Evolutionary conservation across 1,140 invertebrate species (phyloP).

Genomic region (Drosophila mojavensis): DNA sequence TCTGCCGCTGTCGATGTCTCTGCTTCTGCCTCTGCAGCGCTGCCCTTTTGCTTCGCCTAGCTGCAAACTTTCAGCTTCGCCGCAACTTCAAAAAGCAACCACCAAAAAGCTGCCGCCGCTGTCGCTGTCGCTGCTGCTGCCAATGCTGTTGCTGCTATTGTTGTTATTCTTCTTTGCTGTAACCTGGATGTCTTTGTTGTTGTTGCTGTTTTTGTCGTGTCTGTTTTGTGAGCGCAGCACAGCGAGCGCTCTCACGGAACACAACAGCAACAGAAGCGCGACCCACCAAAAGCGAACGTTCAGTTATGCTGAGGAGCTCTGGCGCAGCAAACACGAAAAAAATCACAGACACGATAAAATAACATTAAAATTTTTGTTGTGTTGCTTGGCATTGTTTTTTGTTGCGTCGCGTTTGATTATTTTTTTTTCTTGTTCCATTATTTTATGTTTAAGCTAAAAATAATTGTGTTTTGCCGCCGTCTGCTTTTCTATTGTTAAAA

Average conservation of each 20-base stretch:
- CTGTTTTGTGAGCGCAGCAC: constrained; percentile 9
- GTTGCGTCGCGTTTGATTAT: constrained; percentile 40
- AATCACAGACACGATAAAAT: constrained; percentile 38
- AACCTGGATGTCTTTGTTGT: constrained; percentile 38
- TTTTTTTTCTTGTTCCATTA: constrained; percentile 46
- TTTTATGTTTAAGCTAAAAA: constrained; percentile 27
- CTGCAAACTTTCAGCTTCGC: constrained; percentile 48
- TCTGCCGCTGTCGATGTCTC: constrained; percentile 2
- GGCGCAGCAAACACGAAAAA: constrained; percentile 80
- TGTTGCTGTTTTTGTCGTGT: constrained; percentile 13
- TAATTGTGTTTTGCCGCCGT: constrained; percentile 13
- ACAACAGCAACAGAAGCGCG: constrained; percentile 18
- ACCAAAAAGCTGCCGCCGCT: constrained; percentile 68
- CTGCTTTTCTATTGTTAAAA: constrained; percentile 18
- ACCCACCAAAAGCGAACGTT: constrained; percentile 60
- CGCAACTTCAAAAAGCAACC: constrained; percentile 71
- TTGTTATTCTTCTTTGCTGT: constrained; percentile 33
- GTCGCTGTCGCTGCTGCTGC: constrained; percentile 20
- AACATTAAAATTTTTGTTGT: constrained; percentile 48
- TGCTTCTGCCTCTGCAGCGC: neutral
- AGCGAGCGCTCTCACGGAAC: constrained; percentile 30
- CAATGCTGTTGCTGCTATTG: neutral
- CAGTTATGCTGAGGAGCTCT: constrained; percentile 82
- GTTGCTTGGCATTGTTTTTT: constrained; percentile 55
- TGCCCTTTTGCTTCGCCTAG: constrained; percentile 54